Percentiles rank a stretch among this genome's conserved stretches.
These are phyloP conservation scores for Alloplasta piceator DNA, from an alignment of 2,888 invertebrate genomes.

Conservation along the genomic window DNA sequence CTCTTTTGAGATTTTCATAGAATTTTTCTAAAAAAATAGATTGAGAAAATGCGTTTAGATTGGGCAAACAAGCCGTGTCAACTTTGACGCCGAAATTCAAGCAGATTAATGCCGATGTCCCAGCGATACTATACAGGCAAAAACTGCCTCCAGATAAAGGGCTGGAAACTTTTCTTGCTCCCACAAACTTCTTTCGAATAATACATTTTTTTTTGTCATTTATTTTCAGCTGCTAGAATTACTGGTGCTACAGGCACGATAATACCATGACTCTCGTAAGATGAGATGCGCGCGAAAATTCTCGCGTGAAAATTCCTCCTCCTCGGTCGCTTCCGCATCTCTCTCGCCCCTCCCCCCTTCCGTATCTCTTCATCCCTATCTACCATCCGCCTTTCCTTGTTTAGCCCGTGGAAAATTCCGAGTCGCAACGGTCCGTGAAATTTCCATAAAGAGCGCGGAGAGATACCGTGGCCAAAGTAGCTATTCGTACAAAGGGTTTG, in stretches of 20 bases:
- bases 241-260: slow-evolving; percentile 37
- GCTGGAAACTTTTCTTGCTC: neutral
- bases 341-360: slow-evolving; percentile 64
- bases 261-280: slow-evolving; percentile 54
- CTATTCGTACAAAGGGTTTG: slow-evolving; percentile 80
- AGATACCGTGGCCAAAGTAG: slow-evolving; percentile 65
- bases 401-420: slow-evolving; percentile 51
- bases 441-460: slow-evolving; percentile 80
- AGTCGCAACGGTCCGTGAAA: slow-evolving; percentile 77
- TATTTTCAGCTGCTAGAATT: slow-evolving; percentile 30
- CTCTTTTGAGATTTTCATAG: no score
- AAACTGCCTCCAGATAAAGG: no score
- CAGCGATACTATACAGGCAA: no score
- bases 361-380: slow-evolving; percentile 21
- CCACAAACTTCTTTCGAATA: neutral
- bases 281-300: slow-evolving; percentile 57
- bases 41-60: no score
- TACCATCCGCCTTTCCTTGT: slow-evolving; percentile 3
- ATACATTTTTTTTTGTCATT: neutral
- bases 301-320: slow-evolving; percentile 54
- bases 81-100: no score
- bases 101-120: no score
- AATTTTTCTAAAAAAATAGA: no score
- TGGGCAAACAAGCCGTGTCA: no score
- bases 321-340: slow-evolving; percentile 23